Conservation (phyloP, 2,113 vertebrate species). For the human (Homo sapiens) region GRCh38 chr6:125180501-125181000, state of each 20-base stretch:
- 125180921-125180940: neutral
- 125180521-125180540: neutral
- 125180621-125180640: neutral
- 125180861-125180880: neutral
- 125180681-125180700: neutral
- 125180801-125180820: constrained; percentile 42
- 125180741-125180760: constrained; percentile 16
- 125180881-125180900: neutral
- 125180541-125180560: no score
- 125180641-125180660: neutral
- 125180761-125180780: neutral
- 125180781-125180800: neutral
- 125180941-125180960: neutral
- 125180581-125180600: neutral
- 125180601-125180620: neutral
- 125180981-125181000: neutral
- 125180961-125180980: neutral
- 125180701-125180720: neutral
- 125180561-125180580: neutral
- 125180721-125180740: neutral
- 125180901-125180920: neutral
- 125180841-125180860: neutral
- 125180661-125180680: neutral
- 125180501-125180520: neutral
- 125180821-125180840: neutral